phyloP scores from a whole-genome alignment of 1,140 invertebrate genomes.

The Cydia fagiglandana region DNA sequence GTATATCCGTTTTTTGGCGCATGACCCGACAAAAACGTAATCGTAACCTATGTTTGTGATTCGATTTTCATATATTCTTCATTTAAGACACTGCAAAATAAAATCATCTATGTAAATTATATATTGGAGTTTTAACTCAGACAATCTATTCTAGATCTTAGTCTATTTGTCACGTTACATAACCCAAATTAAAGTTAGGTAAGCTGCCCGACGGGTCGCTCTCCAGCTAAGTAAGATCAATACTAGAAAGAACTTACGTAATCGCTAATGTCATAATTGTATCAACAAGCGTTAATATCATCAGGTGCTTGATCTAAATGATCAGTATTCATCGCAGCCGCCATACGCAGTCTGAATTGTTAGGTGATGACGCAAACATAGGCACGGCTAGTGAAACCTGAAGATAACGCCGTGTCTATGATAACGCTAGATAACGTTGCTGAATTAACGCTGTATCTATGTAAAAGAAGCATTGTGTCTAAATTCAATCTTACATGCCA shows the following conservation, averaged over 20 bases:
- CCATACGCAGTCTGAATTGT: neutral
- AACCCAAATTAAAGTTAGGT: neutral
- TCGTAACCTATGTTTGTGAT: too few species aligned
- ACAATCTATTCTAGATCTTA: neutral
- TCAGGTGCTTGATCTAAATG: constrained; percentile 10
- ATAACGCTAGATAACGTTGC: neutral
- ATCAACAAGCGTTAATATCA: constrained; percentile 15
- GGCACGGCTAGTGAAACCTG: constrained; percentile 2
- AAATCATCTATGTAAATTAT: neutral
- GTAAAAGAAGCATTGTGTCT: too few species aligned
- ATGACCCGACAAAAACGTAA: too few species aligned
- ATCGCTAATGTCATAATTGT: constrained; percentile 17
- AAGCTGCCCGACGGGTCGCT: constrained; percentile 1
- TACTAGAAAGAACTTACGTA: constrained; percentile 20
- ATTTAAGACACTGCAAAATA: too few species aligned
- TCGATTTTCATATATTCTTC: too few species aligned
- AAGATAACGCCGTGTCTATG: neutral
- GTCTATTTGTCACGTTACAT: neutral
- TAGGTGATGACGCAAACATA: constrained; percentile 6
- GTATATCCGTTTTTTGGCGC: too few species aligned
- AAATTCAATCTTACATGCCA: too few species aligned
- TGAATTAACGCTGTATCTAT: neutral
- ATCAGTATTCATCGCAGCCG: constrained; percentile 10
- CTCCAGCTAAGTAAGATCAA: constrained; percentile 16
- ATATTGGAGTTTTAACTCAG: neutral